Conservation (phyloP, 1,140 invertebrate species). For the Drosophila fuyamai region DNA sequence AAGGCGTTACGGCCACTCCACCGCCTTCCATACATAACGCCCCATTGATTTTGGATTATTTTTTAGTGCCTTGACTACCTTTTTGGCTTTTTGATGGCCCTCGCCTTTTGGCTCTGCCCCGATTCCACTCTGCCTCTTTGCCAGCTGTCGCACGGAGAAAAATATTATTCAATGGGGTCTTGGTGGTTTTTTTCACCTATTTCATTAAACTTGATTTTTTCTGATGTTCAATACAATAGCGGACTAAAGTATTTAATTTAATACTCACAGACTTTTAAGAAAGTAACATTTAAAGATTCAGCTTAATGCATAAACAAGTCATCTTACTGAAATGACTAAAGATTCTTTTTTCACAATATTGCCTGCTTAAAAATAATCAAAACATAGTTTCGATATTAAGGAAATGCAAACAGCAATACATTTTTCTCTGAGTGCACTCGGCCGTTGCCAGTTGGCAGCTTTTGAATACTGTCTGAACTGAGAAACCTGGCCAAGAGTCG, state of each 20-base stretch:
- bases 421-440: constrained; percentile 18
- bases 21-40: constrained; percentile 64
- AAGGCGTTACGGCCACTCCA: constrained; percentile 22
- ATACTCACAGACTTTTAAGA: background rate
- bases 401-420: background rate
- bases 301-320: too few relatives aligned
- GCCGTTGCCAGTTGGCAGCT: constrained; percentile 27
- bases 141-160: constrained; percentile 17
- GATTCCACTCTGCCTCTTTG: constrained; percentile 12
- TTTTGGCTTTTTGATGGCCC: constrained; percentile 51
- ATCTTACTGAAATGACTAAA: too few relatives aligned
- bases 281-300: too few relatives aligned
- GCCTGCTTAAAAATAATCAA: too few relatives aligned
- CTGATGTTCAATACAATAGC: too few relatives aligned
- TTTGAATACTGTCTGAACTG: constrained; percentile 32
- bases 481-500: constrained; percentile 30
- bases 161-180: constrained; percentile 6
- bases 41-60: constrained; percentile 83
- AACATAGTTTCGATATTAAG: background rate
- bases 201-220: background rate
- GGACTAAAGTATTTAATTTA: background rate
- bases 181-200: background rate
- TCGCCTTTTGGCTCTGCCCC: constrained; percentile 11
- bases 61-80: constrained; percentile 79
- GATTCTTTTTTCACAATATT: too few relatives aligned